phyloP scores from a whole-genome alignment of 2,113 vertebrate genomes.

The Canis aureus region DNA sequence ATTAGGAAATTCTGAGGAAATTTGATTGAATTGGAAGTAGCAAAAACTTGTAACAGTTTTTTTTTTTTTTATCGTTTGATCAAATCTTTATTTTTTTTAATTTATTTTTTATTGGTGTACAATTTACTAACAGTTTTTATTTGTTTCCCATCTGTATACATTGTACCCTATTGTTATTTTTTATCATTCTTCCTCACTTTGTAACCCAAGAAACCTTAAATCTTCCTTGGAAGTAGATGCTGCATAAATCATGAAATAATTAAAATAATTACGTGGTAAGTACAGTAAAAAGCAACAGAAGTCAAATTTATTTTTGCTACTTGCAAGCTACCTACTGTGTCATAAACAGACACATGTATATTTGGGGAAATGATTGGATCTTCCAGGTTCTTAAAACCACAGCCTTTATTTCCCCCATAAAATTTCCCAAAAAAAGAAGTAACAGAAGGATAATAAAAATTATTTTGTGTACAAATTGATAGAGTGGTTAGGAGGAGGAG shows the following conservation, averaged over 20 bases:
- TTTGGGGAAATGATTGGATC: not conserved
- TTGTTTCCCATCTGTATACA: not conserved
- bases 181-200: not conserved
- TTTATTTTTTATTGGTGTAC: too few relatives aligned
- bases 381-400: conserved; percentile 6
- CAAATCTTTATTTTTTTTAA: too few relatives aligned
- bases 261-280: not conserved
- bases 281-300: not conserved
- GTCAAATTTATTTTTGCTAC: conserved; percentile 4
- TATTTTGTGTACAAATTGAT: conserved; percentile 15
- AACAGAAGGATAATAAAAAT: conserved; percentile 29
- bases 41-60: not conserved
- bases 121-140: not conserved
- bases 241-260: conserved; percentile 19
- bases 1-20: not conserved
- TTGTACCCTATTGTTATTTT: not conserved
- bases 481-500: not conserved
- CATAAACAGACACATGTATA: not conserved
- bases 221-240: not conserved
- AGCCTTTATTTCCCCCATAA: conserved; percentile 14
- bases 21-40: not conserved
- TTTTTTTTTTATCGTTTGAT: not conserved
- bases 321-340: not conserved
- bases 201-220: not conserved
- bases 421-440: not conserved